Evolutionary conservation across 2,888 invertebrate genomes (phyloP).

Genomic region (Alcis repandata): DNA sequence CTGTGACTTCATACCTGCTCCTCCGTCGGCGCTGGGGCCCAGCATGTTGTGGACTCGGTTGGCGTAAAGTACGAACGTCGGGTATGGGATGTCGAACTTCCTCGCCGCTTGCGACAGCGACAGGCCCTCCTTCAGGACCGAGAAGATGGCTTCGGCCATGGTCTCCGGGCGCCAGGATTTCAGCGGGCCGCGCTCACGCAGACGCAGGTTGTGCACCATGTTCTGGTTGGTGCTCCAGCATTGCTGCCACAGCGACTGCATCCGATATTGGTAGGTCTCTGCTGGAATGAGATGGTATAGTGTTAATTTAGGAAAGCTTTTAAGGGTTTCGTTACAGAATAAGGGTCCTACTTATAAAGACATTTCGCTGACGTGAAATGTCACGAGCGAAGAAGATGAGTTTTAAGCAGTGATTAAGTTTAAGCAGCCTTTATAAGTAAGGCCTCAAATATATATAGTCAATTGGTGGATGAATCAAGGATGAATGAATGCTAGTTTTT

Average conservation of each 20-base stretch:
- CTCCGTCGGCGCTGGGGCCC: slow-evolving; percentile 96
- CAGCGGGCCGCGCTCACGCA: slow-evolving; percentile 96
- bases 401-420: no score
- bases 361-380: no score
- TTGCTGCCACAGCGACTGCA: slow-evolving; percentile 98
- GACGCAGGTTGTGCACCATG: slow-evolving; percentile 95
- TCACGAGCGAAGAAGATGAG: no score
- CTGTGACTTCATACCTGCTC: slow-evolving; percentile 88
- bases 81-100: slow-evolving; percentile 97
- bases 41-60: slow-evolving; percentile 97
- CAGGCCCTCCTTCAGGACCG: slow-evolving; percentile 95
- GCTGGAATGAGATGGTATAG: slow-evolving; percentile 84
- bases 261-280: slow-evolving; percentile 98
- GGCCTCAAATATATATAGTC: no score
- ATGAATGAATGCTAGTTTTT: no score
- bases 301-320: slow-evolving; percentile 44
- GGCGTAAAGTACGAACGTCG: slow-evolving; percentile 96
- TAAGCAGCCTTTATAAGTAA: no score
- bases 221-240: slow-evolving; percentile 98
- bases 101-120: slow-evolving; percentile 96
- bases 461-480: no score
- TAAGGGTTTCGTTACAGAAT: neutral
- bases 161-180: slow-evolving; percentile 98
- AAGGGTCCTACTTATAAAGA: no score
- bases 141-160: slow-evolving; percentile 97